A percentile compares a stretch with the other conserved stretches of the same genome.
phyloP scores from a whole-genome alignment of 2,797 vertebrate genomes.

The Ctenochaetus hawaiiensis region DNA sequence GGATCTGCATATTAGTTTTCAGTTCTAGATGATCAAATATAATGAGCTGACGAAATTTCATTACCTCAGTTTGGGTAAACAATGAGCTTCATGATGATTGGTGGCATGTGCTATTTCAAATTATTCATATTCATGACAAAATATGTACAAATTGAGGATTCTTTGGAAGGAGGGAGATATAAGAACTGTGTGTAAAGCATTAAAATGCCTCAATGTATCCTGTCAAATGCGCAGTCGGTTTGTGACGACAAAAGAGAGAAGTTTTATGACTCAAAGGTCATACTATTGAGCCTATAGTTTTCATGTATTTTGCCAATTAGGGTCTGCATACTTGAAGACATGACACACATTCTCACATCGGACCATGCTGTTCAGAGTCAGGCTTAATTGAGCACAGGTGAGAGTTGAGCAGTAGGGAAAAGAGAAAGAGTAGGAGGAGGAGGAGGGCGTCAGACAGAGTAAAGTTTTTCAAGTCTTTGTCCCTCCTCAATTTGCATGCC shows the following conservation, averaged over 20 bases:
- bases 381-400: constrained; percentile 73
- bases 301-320: constrained; percentile 42
- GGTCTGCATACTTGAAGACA: constrained; percentile 31
- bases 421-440: constrained; percentile 35
- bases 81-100: constrained; percentile 49
- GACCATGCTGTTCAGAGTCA: constrained; percentile 53
- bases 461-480: constrained; percentile 89
- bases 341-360: constrained; percentile 53
- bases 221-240: not conserved
- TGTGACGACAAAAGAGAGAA: not conserved
- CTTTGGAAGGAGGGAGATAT: constrained; percentile 19
- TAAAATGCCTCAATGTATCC: constrained; percentile 5
- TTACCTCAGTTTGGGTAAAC: constrained; percentile 38
- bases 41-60: constrained; percentile 45
- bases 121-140: constrained; percentile 4
- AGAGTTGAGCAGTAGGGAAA: constrained; percentile 62
- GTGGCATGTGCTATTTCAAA: constrained; percentile 10
- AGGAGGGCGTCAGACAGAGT: constrained; percentile 74
- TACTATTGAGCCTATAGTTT: constrained; percentile 11
- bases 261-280: constrained; percentile 21
- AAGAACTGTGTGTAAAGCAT: not conserved
- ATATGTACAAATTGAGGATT: constrained; percentile 20
- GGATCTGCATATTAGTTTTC: constrained; percentile 34
- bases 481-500: constrained; percentile 96
- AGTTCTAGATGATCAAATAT: constrained; percentile 21